Base-by-base conservation (phyloP, 2,797 vertebrate species). In the Chelmon rostratus region DNA sequence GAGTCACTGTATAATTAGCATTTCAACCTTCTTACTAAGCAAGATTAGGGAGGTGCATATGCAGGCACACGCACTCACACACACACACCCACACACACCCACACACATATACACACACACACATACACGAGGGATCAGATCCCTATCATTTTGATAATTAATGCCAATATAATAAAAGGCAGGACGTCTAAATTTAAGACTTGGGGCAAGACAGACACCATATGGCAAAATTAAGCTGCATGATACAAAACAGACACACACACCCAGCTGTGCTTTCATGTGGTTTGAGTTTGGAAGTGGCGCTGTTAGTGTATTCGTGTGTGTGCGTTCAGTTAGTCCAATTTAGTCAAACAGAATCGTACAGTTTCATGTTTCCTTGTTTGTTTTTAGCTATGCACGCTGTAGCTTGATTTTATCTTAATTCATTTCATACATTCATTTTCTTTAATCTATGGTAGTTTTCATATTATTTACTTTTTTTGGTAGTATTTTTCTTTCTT, bases 61-160 rank as follows among this genome's bases (percentile, higher is more conserved):
- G 37, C 53, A 78, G 37, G 35, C 73, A 53, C 23, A 71, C 37
- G 25, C 38, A 68, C 8, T 40, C n/a, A 47, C 56, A 66, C 73
- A 58, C n/a, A 37, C n/a, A 71, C 68, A 62, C n/a, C n/a, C n/a
- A n/a, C n/a, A 47, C 56, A 66, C 73, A 58, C n/a, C 37, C n/a
- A 71, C 68, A 62, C 73, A 53, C 23, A 71, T 37, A 25, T 38
- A 68, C 8, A 40, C n/a, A 47, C 56, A 66, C 73, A 58, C n/a
- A 37, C n/a, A 71, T 68, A 62, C 50, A 73, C 33, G 31, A 42
- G 61, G 25, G 64, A 83, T 54, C 70, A 62, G 53, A 84, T 90
- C 89, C 86, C 91, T 92, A 89, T 92, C 83, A 91, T 91, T 92
- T 92, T 86, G 71, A 89, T 92, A 90, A 93, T 93, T 90, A 90